These are phyloP conservation scores for Micronycteris hirsuta DNA, from an alignment of 2,113 vertebrate genomes.

Conservation along the genomic window DNA sequence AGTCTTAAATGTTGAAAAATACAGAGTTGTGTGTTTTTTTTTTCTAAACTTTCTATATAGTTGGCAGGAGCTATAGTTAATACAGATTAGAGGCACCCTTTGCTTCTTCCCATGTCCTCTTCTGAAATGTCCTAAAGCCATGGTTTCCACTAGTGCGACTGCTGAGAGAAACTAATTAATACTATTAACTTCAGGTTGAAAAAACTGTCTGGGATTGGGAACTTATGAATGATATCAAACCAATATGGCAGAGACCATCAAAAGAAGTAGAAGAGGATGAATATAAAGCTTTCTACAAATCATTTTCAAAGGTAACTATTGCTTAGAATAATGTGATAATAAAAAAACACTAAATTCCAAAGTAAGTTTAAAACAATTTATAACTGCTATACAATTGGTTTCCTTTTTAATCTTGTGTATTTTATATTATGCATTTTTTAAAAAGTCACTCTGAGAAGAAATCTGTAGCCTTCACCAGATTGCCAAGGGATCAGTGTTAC, in stretches of 20 bases:
- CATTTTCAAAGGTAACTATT: conserved; percentile 91
- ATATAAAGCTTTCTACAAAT: conserved; percentile 98
- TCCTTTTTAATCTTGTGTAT: not conserved
- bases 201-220: conserved; percentile 99
- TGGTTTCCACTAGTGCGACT: not conserved
- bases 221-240: conserved; percentile 99
- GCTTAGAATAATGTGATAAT: not conserved
- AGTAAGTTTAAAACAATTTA: not conserved
- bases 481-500: not conserved
- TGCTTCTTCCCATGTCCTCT: not conserved
- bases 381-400: not conserved
- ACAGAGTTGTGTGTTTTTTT: too few species aligned
- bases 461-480: not conserved
- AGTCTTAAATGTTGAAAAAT: not conserved
- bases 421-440: not conserved
- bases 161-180: not conserved
- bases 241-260: conserved; percentile 96
- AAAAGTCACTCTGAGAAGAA: not conserved
- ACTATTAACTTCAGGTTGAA: conserved; percentile 86
- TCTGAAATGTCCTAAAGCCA: not conserved
- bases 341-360: not conserved
- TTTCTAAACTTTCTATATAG: not conserved
- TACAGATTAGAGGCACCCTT: not conserved
- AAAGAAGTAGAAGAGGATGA: conserved; percentile 98
- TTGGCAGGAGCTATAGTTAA: not conserved